These are phyloP conservation scores for Pteronotus mesoamericanus DNA, from an alignment of 2,797 vertebrate genomes.

Conservation along the genomic window DNA sequence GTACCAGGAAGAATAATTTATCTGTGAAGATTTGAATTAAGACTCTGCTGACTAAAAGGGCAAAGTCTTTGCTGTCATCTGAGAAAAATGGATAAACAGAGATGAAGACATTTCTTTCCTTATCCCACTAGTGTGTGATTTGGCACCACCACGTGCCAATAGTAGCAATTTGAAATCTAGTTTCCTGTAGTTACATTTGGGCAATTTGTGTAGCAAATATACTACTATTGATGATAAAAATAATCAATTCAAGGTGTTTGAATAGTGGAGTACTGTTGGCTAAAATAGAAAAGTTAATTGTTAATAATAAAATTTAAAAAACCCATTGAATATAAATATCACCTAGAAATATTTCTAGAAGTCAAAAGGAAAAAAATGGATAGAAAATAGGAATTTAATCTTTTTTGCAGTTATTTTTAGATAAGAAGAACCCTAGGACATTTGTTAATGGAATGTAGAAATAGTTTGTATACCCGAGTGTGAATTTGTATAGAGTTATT, in stretches of 20 bases:
- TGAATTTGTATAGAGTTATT: neutral
- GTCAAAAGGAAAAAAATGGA: neutral
- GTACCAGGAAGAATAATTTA: constrained; percentile 1
- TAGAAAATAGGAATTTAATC: neutral
- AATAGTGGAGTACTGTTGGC: neutral
- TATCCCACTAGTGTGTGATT: neutral
- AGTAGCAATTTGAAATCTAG: neutral
- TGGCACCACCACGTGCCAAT: neutral
- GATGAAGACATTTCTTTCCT: neutral
- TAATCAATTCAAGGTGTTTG: neutral
- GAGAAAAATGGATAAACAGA: neutral
- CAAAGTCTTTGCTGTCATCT: neutral
- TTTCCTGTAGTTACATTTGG: neutral
- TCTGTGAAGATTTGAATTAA: neutral
- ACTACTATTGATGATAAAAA: neutral
- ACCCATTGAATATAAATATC: neutral
- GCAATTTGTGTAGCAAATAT: neutral
- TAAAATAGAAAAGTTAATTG: neutral
- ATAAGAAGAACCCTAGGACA: neutral
- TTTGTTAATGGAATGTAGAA: neutral
- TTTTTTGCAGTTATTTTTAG: neutral
- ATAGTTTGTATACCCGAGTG: neutral
- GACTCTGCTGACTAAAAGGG: neutral
- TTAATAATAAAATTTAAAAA: neutral
- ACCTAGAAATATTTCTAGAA: neutral